phyloP scores from a whole-genome alignment of 2,888 invertebrate species.

The Monoplex corrugatus region DNA sequence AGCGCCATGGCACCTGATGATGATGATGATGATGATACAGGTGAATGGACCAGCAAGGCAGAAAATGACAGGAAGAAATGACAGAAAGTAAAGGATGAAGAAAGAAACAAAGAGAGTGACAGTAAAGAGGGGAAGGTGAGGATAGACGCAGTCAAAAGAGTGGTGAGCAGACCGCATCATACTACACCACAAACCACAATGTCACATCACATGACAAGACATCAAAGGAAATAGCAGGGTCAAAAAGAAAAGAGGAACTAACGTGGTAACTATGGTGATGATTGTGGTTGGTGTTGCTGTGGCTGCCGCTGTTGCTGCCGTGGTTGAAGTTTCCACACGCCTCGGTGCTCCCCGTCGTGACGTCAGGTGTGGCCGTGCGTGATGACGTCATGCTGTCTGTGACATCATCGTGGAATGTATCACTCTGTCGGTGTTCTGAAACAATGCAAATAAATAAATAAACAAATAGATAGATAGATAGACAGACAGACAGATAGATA shows the following conservation, averaged over 20 bases:
- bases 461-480: neutral
- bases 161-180: too few relatives aligned
- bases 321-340: slow-evolving; percentile 29
- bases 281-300: slow-evolving; percentile 26
- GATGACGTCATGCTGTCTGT: slow-evolving; percentile 46
- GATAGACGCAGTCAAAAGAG: too few relatives aligned
- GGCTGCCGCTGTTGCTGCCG: slow-evolving; percentile 36
- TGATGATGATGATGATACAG: too few relatives aligned
- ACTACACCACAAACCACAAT: neutral
- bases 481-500: neutral
- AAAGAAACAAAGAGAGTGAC: neutral
- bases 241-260: too few relatives aligned
- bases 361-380: slow-evolving; percentile 46
- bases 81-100: neutral
- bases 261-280: slow-evolving; percentile 38
- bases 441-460: neutral
- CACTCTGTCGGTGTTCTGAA: slow-evolving; percentile 44
- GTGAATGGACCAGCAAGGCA: too few relatives aligned
- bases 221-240: too few relatives aligned
- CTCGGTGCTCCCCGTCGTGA: slow-evolving; percentile 6
- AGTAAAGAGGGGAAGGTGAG: neutral
- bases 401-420: slow-evolving; percentile 50
- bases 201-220: neutral
- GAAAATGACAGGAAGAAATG: too few relatives aligned
- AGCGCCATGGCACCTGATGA: too few relatives aligned